Base-by-base conservation (phyloP, 2,797 vertebrate genomes). In the Ciconia nigra region DNA sequence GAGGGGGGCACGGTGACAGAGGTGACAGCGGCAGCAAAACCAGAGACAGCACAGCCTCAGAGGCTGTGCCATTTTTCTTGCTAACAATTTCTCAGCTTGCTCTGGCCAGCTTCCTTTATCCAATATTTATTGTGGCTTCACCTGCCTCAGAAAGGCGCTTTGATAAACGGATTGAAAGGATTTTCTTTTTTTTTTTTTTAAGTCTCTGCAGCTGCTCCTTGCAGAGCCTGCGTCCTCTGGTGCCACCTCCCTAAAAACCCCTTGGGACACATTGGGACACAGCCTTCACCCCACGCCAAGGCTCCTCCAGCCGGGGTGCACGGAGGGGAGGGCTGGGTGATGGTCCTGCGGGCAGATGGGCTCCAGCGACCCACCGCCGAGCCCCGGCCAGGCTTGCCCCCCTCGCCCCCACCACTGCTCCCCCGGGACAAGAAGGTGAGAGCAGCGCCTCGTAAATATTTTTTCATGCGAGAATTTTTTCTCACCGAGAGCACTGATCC, bases 41-140 rank as follows among this genome's bases (percentile, higher is more conserved):
- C 0, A 21, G 26, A 13, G 14, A 9, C 73, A 8, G 80, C 74
- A 29, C 15, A 0, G 1, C 37, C 52, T 16, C 7, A 0, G 22
- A 13, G 49, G 25, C 59, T 4, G 3, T 8, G 70, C 5, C 58
- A 7, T 67, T 84, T 6, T 13, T 18, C 92, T 37, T 4, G 4
- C 51, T 6, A 44, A 25, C 46, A 3, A 17, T 4, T 3, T 3
- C 70, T 29, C 85, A 26, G 81, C 78, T 44, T 1, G 7, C 84
- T 3, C 13, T 0, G 3, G 8, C 55, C 78, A 7, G 5, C 44
- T 37, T 18, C 82, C 91, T 62, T 81, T 26, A 83, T 72, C 81
- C 78, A 35, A 2, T 5, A 66, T 78, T 81, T 65, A 55, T 11
- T 11, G 88, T 29, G 73, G 82, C 85, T 72, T 33, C 91, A 81